Evolutionary conservation across 2,888 invertebrate species (phyloP), one percentile per base, ranked within the genome.

Genomic region (Zaprionus obscuricornis): DNA sequence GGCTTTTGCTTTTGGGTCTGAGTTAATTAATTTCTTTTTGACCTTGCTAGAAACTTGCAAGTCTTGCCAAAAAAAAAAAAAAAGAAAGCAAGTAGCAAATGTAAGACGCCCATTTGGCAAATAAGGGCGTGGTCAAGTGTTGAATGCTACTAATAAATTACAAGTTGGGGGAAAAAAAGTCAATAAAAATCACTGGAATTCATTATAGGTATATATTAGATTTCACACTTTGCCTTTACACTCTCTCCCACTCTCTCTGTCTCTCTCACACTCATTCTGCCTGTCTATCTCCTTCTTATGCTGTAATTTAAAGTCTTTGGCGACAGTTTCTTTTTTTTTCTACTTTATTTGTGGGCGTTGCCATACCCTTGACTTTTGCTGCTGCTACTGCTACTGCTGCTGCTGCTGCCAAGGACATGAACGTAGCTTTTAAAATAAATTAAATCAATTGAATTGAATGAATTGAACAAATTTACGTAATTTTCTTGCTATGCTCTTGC

Each of bases 111-210:
- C 62, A 42, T 55, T 58, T n/a, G n/a, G n/a, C 10, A 43, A 40
- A 18, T 22, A 16, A 39, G 65, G 75, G 78, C 75, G 82, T 78
- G 45, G 45, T 39, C 39, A 10, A 24, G 36, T 34, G 27, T 43
- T 37, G 64, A 68, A 65, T 60, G 55, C 45, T 29, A 59, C 76
- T 72, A 83, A 83, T 79, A 85, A 79, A 84, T 79, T 81, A 73
- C 66, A 60, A 60, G n/a, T n/a, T n/a, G n/a, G n/a, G n/a, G n/a
- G n/a, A 54, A 74, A 56, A 62, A 79, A 72, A 76, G 67, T 77
- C 84, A 85, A 77, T 70, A 79, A 77, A n/a, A 84, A 74, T 73
- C 78, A 79, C 46, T 68, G 77, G n/a, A 77, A 82, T 84, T 84
- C 85, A 85, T 85, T 86, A 85, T 75, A 71, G 51, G 43, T 45